A percentile compares a stretch with the other conserved stretches of the same genome.
Evolutionary conservation across 2,797 vertebrate species (phyloP).

Genomic region (Erpetoichthys calabaricus): DNA sequence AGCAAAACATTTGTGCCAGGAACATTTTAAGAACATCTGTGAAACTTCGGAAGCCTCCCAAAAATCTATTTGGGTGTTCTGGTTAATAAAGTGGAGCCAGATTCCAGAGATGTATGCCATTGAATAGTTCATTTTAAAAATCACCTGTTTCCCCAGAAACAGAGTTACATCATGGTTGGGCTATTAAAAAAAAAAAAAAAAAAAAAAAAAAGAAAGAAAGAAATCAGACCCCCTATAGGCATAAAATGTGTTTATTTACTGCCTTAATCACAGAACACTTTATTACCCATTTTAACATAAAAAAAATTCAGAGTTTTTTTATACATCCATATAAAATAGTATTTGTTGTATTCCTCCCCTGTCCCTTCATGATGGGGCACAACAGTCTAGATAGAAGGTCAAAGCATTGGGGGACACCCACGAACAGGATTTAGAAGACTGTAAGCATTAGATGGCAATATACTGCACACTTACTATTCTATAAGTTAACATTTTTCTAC

Average conservation of each 20-base stretch:
- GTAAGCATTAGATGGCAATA: too few species aligned
- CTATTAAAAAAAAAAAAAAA: background rate
- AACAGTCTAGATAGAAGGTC: too few species aligned
- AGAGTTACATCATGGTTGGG: background rate
- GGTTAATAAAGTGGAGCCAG: background rate
- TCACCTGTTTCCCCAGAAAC: conserved; percentile 5
- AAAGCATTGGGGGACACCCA: too few species aligned
- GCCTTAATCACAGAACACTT: background rate
- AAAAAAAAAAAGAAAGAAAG: background rate
- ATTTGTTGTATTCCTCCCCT: too few species aligned
- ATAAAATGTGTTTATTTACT: background rate
- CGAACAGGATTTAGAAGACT: too few species aligned
- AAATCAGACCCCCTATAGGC: background rate
- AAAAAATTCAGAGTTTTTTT: too few species aligned
- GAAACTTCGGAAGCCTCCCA: background rate
- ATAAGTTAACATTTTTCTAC: too few species aligned
- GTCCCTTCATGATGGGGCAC: too few species aligned
- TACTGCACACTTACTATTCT: too few species aligned
- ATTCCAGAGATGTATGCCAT: background rate
- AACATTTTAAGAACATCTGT: background rate
- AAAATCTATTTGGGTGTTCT: background rate
- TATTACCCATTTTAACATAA: background rate
- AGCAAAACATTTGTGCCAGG: conserved; percentile 14
- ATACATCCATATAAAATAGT: too few species aligned
- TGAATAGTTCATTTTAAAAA: conserved; percentile 1